Conservation (phyloP, 1,140 invertebrate genomes). For the Telenomus remus region DNA sequence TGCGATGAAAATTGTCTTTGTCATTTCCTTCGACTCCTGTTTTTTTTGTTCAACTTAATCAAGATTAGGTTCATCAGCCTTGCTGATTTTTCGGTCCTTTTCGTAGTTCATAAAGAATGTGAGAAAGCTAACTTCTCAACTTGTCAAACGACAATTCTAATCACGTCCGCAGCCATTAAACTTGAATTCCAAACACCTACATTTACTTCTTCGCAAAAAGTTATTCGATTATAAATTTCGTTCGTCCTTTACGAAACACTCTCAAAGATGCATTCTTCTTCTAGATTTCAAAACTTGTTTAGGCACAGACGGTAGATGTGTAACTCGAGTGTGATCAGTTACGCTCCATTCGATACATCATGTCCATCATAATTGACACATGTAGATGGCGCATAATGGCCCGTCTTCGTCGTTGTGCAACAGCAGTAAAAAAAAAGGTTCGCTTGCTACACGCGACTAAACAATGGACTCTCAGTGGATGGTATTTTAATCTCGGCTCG, state of each 20-base stretch:
- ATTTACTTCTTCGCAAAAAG: constrained; percentile 47
- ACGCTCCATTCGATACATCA: constrained; percentile 56
- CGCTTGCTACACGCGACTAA: constrained; percentile 18
- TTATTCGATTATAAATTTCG: constrained; percentile 42
- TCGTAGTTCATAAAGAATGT: constrained; percentile 39
- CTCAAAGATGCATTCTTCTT: too few species aligned
- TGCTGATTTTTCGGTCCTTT: constrained; percentile 38
- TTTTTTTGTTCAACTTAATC: constrained; percentile 58
- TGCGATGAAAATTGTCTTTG: constrained; percentile 61
- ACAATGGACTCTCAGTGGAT: constrained; percentile 60
- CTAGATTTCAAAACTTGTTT: too few species aligned
- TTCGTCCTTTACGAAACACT: too few species aligned
- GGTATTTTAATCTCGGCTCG: constrained; percentile 61
- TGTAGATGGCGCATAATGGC: constrained; percentile 36
- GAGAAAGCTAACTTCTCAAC: constrained; percentile 20
- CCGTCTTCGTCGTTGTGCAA: constrained; percentile 51
- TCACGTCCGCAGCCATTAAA: constrained; percentile 47
- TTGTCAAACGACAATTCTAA: constrained; percentile 18
- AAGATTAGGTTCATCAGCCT: constrained; percentile 38
- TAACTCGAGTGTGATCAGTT: constrained; percentile 41
- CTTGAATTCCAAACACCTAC: constrained; percentile 36
- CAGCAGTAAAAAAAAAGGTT: constrained; percentile 50
- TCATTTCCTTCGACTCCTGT: constrained; percentile 57
- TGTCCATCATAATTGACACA: constrained; percentile 53
- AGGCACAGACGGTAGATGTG: constrained; percentile 34